These are phyloP conservation scores for Erethizon dorsatum DNA, from an alignment of 2,797 vertebrate species.

Conservation along the genomic window DNA sequence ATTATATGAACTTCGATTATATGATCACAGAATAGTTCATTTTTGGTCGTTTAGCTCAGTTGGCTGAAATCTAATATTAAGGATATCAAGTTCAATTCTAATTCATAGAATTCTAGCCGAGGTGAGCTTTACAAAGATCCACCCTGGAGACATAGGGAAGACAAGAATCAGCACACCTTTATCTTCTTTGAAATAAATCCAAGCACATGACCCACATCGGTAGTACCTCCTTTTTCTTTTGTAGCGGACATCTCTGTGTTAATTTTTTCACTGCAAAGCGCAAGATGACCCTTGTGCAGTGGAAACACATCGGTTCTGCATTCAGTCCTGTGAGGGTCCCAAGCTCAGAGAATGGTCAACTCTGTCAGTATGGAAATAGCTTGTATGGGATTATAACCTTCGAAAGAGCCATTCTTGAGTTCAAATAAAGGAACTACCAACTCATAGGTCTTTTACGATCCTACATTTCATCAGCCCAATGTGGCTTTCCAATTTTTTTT, in stretches of 20 bases:
- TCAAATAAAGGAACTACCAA: not conserved
- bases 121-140: not conserved
- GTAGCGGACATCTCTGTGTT: not conserved
- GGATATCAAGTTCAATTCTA: not conserved
- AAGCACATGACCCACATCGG: not conserved
- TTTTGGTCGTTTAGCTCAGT: not conserved
- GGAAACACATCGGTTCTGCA: not conserved
- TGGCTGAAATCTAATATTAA: conserved; percentile 25
- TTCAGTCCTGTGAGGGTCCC: not conserved
- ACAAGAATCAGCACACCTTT: not conserved
- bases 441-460: not conserved
- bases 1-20: not conserved
- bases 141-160: not conserved
- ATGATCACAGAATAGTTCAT: not conserved
- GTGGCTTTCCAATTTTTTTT: not conserved
- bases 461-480: not conserved
- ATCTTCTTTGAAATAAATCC: conserved; percentile 13
- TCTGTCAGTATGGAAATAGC: not conserved
- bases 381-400: not conserved
- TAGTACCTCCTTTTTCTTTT: not conserved
- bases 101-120: conserved; percentile 2
- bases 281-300: not conserved
- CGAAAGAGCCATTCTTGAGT: not conserved
- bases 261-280: conserved; percentile 18
- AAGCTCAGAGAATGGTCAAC: not conserved